Evolutionary conservation across 1,140 invertebrate genomes (phyloP).

Genomic region (Luehdorfia chinensis): DNA sequence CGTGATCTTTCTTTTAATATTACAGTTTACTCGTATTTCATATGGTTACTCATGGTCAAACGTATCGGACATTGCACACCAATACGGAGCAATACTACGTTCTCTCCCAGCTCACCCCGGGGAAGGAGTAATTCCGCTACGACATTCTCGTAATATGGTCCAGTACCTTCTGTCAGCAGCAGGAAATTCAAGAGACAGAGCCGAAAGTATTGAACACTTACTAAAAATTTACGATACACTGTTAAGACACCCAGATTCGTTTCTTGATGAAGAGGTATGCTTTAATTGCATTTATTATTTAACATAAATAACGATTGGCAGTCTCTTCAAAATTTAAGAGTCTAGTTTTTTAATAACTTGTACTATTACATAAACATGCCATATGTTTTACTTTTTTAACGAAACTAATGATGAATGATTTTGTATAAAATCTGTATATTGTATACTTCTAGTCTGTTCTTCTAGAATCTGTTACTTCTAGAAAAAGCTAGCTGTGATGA

Average conservation of each 20-base stretch:
- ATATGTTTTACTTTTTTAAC: too few relatives aligned
- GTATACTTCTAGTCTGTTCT: too few relatives aligned
- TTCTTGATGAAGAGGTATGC: slow-evolving; percentile 65
- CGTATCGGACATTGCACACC: slow-evolving; percentile 56
- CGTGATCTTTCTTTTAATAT: too few relatives aligned
- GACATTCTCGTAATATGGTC: slow-evolving; percentile 50
- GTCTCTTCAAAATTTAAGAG: too few relatives aligned
- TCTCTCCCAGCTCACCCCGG: slow-evolving; percentile 77
- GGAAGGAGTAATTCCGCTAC: slow-evolving; percentile 67
- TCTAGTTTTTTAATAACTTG: too few relatives aligned
- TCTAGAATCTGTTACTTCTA: too few relatives aligned
- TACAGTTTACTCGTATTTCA: slow-evolving; percentile 79
- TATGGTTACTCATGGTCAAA: slow-evolving; percentile 82
- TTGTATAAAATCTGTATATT: too few relatives aligned
- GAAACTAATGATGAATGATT: too few relatives aligned
- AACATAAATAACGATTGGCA: too few relatives aligned
- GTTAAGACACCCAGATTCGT: slow-evolving; percentile 61
- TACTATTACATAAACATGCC: too few relatives aligned
- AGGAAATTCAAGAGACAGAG: slow-evolving; percentile 38
- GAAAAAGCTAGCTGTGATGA: too few relatives aligned
- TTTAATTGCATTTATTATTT: too few relatives aligned
- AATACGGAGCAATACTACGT: slow-evolving; percentile 73
- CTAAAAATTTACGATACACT: slow-evolving; percentile 59
- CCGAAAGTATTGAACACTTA: slow-evolving; percentile 43
- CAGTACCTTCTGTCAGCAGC: slow-evolving; percentile 55